Evolutionary conservation across 2,888 invertebrate species (phyloP).

Genomic region (Perdita meconis): DNA sequence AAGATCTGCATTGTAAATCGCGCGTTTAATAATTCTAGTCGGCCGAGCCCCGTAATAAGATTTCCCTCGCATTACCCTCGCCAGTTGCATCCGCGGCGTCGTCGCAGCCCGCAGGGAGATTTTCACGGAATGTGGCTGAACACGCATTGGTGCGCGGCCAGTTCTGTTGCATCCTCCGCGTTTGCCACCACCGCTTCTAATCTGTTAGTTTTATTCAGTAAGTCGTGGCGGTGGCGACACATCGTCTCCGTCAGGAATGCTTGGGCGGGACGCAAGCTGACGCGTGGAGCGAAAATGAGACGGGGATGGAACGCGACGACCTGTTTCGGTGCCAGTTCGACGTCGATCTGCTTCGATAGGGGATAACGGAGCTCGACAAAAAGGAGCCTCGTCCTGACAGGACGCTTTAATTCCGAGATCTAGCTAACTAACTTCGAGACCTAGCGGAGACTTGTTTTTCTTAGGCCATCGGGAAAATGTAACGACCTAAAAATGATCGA

Average conservation of each 20-base stretch:
- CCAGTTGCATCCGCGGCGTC: neutral
- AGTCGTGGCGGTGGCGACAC: neutral
- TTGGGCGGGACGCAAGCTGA: neutral
- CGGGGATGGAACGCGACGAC: neutral
- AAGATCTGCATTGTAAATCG: conserved; percentile 35
- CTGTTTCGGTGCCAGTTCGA: neutral
- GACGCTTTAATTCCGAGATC: no score
- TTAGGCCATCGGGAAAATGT: no score
- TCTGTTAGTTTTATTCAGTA: conserved; percentile 20
- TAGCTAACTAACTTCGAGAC: no score
- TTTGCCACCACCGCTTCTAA: conserved; percentile 40
- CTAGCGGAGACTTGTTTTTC: no score
- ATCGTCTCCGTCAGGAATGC: neutral
- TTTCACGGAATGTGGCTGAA: conserved; percentile 40
- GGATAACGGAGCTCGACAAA: no score
- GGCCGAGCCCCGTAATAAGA: conserved; percentile 30
- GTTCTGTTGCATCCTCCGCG: conserved; percentile 11
- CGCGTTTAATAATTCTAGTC: conserved; percentile 20
- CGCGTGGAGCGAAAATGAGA: neutral
- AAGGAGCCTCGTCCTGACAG: no score
- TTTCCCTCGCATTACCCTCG: conserved; percentile 15
- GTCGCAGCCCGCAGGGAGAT: neutral
- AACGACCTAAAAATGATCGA: no score
- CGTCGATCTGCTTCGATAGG: neutral
- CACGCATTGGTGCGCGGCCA: conserved; percentile 42